These are phyloP conservation scores for Gryon sp. DNA, from an alignment of 1,140 invertebrate species.

Conservation along the genomic window DNA sequence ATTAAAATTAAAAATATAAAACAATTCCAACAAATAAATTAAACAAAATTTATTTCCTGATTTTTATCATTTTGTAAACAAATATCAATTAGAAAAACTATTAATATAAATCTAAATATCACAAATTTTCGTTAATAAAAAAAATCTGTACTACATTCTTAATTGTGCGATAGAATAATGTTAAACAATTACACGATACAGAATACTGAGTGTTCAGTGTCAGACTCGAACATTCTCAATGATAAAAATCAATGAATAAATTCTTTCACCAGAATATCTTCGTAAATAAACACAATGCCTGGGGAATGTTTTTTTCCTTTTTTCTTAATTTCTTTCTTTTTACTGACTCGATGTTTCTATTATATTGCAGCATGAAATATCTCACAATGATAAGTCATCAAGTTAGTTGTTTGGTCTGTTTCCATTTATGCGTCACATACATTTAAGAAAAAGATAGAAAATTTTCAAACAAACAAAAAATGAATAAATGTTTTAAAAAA, in stretches of 20 bases:
- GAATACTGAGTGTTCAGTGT: not conserved
- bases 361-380: slow-evolving; percentile 42
- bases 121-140: no score
- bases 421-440: slow-evolving; percentile 26
- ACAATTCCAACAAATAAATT: no score
- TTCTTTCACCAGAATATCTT: slow-evolving; percentile 37
- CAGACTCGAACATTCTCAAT: not conserved
- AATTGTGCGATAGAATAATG: not conserved
- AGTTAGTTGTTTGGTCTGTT: slow-evolving; percentile 4
- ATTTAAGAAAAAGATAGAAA: not conserved
- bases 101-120: no score
- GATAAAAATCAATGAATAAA: slow-evolving; percentile 33
- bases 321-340: no score
- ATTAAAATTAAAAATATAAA: no score
- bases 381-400: slow-evolving; percentile 27
- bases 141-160: no score
- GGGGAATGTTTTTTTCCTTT: slow-evolving; percentile 19
- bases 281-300: slow-evolving; percentile 35
- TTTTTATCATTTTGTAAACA: no score
- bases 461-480: not conserved
- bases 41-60: no score
- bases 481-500: no score
- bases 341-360: slow-evolving; percentile 26
- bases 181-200: not conserved
- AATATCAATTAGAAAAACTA: no score